These are phyloP conservation scores for Gouania willdenowi DNA, from an alignment of 2,797 vertebrate genomes.

Conservation along the genomic window DNA sequence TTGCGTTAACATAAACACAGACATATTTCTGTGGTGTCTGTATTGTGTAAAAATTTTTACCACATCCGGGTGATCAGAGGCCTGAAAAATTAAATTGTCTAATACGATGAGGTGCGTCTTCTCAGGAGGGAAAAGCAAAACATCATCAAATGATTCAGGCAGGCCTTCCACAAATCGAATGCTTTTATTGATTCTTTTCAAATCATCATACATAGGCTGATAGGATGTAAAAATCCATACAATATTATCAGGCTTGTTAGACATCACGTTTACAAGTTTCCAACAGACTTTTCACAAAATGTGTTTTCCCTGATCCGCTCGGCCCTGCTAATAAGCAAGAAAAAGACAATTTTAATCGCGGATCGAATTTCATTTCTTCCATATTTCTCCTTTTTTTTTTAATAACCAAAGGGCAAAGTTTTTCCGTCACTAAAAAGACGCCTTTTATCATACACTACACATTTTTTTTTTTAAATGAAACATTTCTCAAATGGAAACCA, in stretches of 20 bases:
- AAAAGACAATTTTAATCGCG: neutral
- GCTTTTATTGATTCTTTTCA: neutral
- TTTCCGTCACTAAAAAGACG: neutral
- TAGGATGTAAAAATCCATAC: neutral
- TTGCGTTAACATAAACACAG: neutral
- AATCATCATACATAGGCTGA: neutral
- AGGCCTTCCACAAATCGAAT: neutral
- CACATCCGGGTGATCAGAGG: neutral
- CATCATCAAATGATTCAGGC: neutral
- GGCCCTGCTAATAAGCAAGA: neutral
- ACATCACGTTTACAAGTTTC: neutral
- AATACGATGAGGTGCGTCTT: too few relatives aligned
- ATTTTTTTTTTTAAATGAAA: neutral
- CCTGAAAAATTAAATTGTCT: too few relatives aligned
- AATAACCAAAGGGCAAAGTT: neutral
- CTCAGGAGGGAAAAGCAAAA: too few relatives aligned
- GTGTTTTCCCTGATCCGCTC: neutral
- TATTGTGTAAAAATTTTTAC: slow-evolving; percentile 2
- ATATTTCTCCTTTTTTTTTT: neutral
- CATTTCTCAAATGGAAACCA: neutral
- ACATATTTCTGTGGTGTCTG: slow-evolving; percentile 1
- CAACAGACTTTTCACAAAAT: neutral
- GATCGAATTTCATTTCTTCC: neutral
- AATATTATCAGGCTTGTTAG: neutral
- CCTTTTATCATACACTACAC: neutral